phyloP scores from a whole-genome alignment of 2,888 invertebrate species.

The Tanypteryx hageni region DNA sequence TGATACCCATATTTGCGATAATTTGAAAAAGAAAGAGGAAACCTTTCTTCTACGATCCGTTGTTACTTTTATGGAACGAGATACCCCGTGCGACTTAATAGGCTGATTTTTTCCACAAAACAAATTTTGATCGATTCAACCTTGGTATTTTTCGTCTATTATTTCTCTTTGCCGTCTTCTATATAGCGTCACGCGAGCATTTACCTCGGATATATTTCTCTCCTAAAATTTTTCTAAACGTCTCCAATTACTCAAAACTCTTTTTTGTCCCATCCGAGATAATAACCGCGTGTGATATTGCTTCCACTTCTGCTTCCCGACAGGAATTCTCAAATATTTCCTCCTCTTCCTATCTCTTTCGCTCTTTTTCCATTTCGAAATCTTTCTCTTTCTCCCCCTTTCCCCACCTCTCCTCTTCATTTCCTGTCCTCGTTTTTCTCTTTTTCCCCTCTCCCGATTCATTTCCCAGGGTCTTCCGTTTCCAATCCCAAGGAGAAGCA shows the following conservation, averaged over 20 bases:
- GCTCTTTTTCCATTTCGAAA: background rate
- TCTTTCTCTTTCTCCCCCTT: background rate
- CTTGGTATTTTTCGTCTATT: background rate
- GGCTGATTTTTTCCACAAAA: no score
- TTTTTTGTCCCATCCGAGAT: background rate
- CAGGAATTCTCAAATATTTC: background rate
- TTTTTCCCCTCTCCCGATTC: background rate
- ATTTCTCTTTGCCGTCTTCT: background rate
- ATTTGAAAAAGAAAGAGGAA: background rate
- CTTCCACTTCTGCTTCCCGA: background rate
- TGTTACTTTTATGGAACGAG: no score
- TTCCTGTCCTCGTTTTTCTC: background rate
- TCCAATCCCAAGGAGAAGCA: background rate
- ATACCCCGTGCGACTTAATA: no score
- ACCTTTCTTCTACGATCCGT: background rate
- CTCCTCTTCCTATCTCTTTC: background rate
- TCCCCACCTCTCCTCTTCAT: background rate
- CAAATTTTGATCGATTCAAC: no score
- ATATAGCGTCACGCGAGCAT: background rate
- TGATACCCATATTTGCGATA: background rate
- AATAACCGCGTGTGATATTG: background rate
- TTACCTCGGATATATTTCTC: background rate
- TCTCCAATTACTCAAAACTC: background rate
- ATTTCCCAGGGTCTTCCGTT: background rate
- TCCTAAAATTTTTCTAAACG: background rate